Conservation (phyloP, 2,113 vertebrate species). For the Platichthys flesus region DNA sequence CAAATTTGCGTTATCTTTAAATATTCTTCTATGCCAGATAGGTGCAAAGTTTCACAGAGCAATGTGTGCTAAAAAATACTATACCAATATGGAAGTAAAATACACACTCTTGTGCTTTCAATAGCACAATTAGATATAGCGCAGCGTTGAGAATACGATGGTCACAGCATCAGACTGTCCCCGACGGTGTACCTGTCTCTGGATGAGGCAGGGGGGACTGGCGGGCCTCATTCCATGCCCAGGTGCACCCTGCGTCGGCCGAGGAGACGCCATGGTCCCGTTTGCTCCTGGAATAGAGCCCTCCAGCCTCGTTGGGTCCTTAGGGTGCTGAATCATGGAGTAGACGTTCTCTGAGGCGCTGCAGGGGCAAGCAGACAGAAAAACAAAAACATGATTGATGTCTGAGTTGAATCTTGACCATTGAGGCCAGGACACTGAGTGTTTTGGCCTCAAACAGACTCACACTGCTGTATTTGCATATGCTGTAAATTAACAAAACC, state of each 20-base stretch:
- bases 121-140: background rate
- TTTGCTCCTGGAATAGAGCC: conserved; percentile 55
- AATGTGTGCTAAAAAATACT: background rate
- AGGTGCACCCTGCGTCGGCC: conserved; percentile 50
- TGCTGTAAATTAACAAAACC: no score
- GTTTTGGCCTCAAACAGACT: no score
- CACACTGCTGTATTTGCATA: no score
- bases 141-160: background rate
- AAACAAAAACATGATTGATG: background rate
- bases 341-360: conserved; percentile 82
- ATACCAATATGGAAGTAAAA: background rate
- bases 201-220: conserved; percentile 75
- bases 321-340: conserved; percentile 81
- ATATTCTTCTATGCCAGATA: background rate
- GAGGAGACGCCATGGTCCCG: conserved; percentile 64
- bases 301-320: conserved; percentile 69
- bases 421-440: background rate
- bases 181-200: conserved; percentile 74
- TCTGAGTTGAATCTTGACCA: no score
- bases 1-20: conserved; percentile 7
- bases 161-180: background rate
- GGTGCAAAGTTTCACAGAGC: background rate
- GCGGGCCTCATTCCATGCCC: conserved; percentile 75
- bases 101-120: background rate
- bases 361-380: conserved; percentile 28